phyloP scores from a whole-genome alignment of 2,888 invertebrate genomes.

The Drosophila anomalata region DNA sequence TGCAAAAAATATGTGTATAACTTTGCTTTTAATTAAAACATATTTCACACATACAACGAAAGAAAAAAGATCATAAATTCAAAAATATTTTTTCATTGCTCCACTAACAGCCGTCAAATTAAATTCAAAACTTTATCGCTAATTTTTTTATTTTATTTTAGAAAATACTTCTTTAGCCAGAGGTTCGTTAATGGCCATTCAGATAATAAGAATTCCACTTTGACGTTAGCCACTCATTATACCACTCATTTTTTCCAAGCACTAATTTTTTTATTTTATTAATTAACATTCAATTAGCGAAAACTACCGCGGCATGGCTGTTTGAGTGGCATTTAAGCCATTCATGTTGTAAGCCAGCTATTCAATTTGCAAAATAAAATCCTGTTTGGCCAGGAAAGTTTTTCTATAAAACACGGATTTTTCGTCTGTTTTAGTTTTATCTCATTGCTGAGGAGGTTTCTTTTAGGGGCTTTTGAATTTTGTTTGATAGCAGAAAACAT shows the following conservation, averaged over 20 bases:
- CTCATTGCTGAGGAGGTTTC: constrained; percentile 20
- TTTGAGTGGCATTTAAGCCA: constrained; percentile 49
- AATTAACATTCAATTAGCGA: constrained; percentile 69
- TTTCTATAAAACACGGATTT: constrained; percentile 16
- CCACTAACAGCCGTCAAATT: constrained; percentile 54
- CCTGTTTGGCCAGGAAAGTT: constrained; percentile 12
- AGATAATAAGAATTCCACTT: constrained; percentile 44
- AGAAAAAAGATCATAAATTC: constrained; percentile 17
- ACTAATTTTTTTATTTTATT: constrained; percentile 40
- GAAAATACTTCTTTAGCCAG: neutral
- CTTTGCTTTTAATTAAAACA: constrained; percentile 74
- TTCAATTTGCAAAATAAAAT: constrained; percentile 44
- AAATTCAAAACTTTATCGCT: constrained; percentile 48
- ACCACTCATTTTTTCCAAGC: constrained; percentile 1
- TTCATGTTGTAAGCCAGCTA: constrained; percentile 44
- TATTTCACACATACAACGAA: constrained; percentile 51
- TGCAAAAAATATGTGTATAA: constrained; percentile 37
- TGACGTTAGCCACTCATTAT: constrained; percentile 23
- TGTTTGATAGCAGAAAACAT: neutral
- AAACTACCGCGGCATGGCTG: constrained; percentile 33
- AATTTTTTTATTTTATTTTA: neutral
- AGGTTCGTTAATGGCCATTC: constrained; percentile 52
- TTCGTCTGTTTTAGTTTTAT: constrained; percentile 33
- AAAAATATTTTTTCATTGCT: constrained; percentile 22
- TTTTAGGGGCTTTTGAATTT: constrained; percentile 3